These are phyloP conservation scores for Diaphora mendica DNA, from an alignment of 2,888 invertebrate genomes.

Conservation along the genomic window DNA sequence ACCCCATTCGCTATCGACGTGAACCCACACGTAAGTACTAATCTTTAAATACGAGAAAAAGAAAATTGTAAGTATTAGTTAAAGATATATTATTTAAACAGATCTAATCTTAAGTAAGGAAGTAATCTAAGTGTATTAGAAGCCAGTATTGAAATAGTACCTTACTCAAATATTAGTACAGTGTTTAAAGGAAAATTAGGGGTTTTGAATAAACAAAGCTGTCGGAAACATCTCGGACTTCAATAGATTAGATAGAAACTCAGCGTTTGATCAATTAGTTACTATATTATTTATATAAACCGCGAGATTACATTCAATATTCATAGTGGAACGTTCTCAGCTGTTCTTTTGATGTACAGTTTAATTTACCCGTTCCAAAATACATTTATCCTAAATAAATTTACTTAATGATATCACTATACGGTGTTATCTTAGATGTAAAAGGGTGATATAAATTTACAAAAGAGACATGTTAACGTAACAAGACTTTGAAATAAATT, in stretches of 20 bases:
- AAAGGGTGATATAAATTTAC: neutral
- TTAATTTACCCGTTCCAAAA: conserved; percentile 14
- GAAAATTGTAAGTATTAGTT: neutral
- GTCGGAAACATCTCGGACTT: conserved; percentile 24
- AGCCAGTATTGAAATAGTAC: conserved; percentile 6
- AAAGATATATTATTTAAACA: neutral
- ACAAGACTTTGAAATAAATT: neutral
- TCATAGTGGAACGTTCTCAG: conserved; percentile 30
- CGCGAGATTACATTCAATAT: conserved; percentile 39
- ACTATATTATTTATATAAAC: conserved; percentile 38
- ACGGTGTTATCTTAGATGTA: neutral
- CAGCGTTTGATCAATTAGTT: conserved; percentile 40
- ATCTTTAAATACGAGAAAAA: neutral
- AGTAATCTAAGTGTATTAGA: neutral
- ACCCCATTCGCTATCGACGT: neutral
- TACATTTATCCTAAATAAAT: neutral
- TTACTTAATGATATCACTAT: neutral
- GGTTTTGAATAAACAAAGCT: conserved; percentile 26
- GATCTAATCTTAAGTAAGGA: conserved; percentile 3
- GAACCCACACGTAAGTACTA: neutral
- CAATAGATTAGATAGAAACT: conserved; percentile 32
- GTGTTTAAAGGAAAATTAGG: conserved; percentile 20
- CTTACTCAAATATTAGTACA: conserved; percentile 19
- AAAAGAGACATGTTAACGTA: neutral
- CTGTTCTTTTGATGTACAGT: conserved; percentile 13